Conservation (phyloP, 1,140 invertebrate species). For the Eumeta japonica region DNA sequence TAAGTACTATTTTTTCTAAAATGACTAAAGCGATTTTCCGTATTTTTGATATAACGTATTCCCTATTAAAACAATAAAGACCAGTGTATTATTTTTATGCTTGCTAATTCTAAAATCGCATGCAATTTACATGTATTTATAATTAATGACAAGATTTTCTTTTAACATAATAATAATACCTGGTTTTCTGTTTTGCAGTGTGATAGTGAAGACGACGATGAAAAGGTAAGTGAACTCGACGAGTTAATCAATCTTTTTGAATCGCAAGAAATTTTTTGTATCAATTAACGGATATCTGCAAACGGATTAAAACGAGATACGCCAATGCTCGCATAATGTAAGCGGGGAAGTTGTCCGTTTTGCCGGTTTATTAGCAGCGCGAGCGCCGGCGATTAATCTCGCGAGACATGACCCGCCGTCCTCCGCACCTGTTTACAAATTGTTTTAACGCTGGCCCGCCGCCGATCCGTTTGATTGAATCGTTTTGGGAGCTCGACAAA, state of each 20-base stretch:
- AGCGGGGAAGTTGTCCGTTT: slow-evolving; percentile 42
- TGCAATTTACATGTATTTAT: too few species aligned
- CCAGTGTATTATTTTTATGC: too few species aligned
- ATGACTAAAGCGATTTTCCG: too few species aligned
- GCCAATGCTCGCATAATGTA: slow-evolving; percentile 48
- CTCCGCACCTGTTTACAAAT: slow-evolving; percentile 40
- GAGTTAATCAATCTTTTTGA: too few species aligned
- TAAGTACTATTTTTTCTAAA: too few species aligned
- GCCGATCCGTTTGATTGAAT: background rate
- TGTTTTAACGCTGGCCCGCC: slow-evolving; percentile 30
- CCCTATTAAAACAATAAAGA: too few species aligned
- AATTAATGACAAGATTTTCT: too few species aligned
- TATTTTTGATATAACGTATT: too few species aligned
- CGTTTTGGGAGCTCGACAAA: too few species aligned
- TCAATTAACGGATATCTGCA: background rate
- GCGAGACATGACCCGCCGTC: slow-evolving; percentile 20
- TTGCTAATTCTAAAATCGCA: too few species aligned
- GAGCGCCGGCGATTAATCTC: slow-evolving; percentile 34
- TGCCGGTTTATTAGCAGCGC: slow-evolving; percentile 31
- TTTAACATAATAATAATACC: slow-evolving; percentile 17
- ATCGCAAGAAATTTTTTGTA: background rate
- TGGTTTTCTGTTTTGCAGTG: slow-evolving; percentile 69
- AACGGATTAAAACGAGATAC: background rate
- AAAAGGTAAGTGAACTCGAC: slow-evolving; percentile 71
- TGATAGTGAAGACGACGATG: slow-evolving; percentile 86